These are phyloP conservation scores for Medauroidea extradentata DNA, from an alignment of 1,140 invertebrate species.

Conservation along the genomic window DNA sequence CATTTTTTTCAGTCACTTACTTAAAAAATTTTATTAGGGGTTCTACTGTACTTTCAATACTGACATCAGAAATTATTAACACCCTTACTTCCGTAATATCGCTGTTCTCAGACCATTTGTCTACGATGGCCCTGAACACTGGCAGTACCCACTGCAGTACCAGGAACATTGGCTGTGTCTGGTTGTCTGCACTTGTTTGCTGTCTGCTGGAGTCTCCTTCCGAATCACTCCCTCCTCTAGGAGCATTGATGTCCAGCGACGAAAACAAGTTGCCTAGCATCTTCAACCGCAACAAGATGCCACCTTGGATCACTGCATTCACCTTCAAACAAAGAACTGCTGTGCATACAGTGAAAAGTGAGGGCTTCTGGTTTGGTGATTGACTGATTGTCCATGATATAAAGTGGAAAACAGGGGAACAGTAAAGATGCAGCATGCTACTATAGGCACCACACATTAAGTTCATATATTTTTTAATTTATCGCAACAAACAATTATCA, in stretches of 20 bases:
- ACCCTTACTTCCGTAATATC: slow-evolving; percentile 55
- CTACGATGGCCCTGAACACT: slow-evolving; percentile 49
- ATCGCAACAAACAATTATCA: too few species aligned
- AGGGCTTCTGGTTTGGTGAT: too few species aligned
- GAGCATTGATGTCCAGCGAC: slow-evolving; percentile 51
- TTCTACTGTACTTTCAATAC: too few species aligned
- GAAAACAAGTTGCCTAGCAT: slow-evolving; percentile 67
- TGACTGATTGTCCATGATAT: too few species aligned
- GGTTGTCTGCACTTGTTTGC: slow-evolving; percentile 22
- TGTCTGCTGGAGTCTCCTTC: slow-evolving; percentile 1
- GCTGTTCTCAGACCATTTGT: slow-evolving; percentile 51
- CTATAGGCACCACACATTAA: too few species aligned
- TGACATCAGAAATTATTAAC: too few species aligned
- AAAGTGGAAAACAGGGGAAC: too few species aligned
- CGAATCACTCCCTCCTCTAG: slow-evolving; percentile 27
- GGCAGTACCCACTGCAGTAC: slow-evolving; percentile 59
- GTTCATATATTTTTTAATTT: too few species aligned
- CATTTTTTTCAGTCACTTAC: too few species aligned
- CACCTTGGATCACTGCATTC: slow-evolving; percentile 42
- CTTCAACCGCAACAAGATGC: slow-evolving; percentile 54
- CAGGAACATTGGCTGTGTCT: slow-evolving; percentile 46
- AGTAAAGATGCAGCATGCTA: too few species aligned
- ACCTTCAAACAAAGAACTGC: slow-evolving; percentile 34
- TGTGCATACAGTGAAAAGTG: too few species aligned
- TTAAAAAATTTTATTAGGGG: too few species aligned